Evolutionary conservation across 2,113 vertebrate genomes (phyloP).

Genomic region (Pterophyllum scalare): DNA sequence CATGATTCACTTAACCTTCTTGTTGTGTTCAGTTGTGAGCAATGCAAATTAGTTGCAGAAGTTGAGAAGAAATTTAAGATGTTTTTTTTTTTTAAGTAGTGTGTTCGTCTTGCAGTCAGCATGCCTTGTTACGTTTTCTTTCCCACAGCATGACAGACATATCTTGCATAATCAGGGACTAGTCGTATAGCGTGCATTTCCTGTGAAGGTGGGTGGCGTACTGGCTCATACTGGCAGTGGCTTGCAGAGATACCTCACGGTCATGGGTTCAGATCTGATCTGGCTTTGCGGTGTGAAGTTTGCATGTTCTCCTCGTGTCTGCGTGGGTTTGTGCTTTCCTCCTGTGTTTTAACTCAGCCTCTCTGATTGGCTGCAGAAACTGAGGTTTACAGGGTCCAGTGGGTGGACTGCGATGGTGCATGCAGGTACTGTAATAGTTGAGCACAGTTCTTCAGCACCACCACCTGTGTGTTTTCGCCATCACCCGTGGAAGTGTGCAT

Average conservation of each 20-base stretch:
- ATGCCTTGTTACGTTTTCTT: not conserved
- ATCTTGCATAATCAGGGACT: constrained; percentile 33
- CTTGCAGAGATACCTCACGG: not conserved
- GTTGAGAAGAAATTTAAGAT: not conserved
- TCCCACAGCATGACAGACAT: not conserved
- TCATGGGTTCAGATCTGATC: not conserved
- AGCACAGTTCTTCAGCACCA: not conserved
- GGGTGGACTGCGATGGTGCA: not conserved
- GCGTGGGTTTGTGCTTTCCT: not conserved
- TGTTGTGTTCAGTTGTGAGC: not conserved
- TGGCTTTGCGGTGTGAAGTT: not conserved
- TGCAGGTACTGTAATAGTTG: constrained; percentile 6
- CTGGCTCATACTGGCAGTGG: not conserved
- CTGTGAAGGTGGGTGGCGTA: constrained; percentile 30
- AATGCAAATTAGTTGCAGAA: not conserved
- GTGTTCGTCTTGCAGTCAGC: not conserved
- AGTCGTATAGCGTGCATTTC: constrained; percentile 39
- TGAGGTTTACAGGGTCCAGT: not conserved
- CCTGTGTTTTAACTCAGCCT: not conserved
- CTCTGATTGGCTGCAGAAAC: not conserved
- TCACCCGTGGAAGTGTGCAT: constrained; percentile 42
- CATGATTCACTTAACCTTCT: not conserved
- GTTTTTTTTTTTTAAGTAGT: not conserved
- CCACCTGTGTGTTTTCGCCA: not conserved
- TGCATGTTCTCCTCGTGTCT: not conserved